phyloP scores from a whole-genome alignment of 2,888 invertebrate species.

The Iphiclides podalirius region DNA sequence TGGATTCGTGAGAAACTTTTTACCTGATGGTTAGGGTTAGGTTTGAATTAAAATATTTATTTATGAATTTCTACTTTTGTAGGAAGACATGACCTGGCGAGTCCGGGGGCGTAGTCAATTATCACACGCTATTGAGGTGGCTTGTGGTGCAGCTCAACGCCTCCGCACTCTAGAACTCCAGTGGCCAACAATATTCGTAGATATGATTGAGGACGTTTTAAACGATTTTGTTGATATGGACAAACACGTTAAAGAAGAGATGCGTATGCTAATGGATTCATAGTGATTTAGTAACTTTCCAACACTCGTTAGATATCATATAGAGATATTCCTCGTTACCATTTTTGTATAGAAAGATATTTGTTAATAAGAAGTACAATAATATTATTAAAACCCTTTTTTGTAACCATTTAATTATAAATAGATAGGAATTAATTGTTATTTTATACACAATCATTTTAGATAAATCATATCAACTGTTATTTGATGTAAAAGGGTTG shows the following conservation, averaged over 20 bases:
- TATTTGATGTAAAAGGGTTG: background rate
- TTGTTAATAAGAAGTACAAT: slow-evolving; percentile 7
- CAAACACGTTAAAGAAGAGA: slow-evolving; percentile 86
- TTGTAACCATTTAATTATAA: slow-evolving; percentile 9
- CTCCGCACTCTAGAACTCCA: slow-evolving; percentile 85
- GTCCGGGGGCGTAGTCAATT: slow-evolving; percentile 87
- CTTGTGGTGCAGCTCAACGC: slow-evolving; percentile 88
- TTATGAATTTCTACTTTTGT: slow-evolving; percentile 26
- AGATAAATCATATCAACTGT: slow-evolving; percentile 7
- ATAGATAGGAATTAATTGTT: slow-evolving; percentile 12
- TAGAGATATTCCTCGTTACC: slow-evolving; percentile 22
- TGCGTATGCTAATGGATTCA: slow-evolving; percentile 74
- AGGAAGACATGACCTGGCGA: slow-evolving; percentile 87
- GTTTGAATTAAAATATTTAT: too few species aligned
- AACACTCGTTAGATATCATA: slow-evolving; percentile 19
- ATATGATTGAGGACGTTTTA: slow-evolving; percentile 88
- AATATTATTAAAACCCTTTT: slow-evolving; percentile 4
- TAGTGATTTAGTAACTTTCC: slow-evolving; percentile 34
- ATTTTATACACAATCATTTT: slow-evolving; percentile 12
- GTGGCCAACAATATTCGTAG: slow-evolving; percentile 88
- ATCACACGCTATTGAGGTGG: slow-evolving; percentile 84
- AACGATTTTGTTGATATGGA: slow-evolving; percentile 91
- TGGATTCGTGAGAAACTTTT: too few species aligned
- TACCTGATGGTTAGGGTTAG: too few species aligned
- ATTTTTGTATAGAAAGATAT: slow-evolving; percentile 18